These are phyloP conservation scores for Microctenopoma stevenorrisi DNA, from an alignment of 2,797 vertebrate genomes.

Conservation along the genomic window DNA sequence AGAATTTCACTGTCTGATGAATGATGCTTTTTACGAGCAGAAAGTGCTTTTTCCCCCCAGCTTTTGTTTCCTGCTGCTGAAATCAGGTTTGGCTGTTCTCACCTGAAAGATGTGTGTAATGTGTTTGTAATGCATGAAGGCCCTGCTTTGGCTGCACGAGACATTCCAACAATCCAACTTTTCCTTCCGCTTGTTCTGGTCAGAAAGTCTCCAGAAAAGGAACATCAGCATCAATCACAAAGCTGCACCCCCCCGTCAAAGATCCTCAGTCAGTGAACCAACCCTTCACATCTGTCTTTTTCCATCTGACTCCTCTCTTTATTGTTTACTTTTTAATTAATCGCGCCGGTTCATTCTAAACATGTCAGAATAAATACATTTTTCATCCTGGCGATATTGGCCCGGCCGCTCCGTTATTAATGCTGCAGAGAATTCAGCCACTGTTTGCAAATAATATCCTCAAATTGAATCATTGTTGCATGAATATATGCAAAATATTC, in stretches of 20 bases:
- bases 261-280: slow-evolving; percentile 17
- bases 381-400: slow-evolving; percentile 89
- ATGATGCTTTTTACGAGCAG: not conserved
- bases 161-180: not conserved
- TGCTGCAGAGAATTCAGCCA: slow-evolving; percentile 92
- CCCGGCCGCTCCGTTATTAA: slow-evolving; percentile 86
- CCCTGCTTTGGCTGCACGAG: too few species aligned
- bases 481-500: slow-evolving; percentile 99
- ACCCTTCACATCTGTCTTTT: slow-evolving; percentile 53
- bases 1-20: not conserved
- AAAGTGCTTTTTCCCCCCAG: not conserved
- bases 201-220: slow-evolving; percentile 1
- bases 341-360: slow-evolving; percentile 79
- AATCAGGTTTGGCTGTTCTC: not conserved
- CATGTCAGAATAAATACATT: slow-evolving; percentile 82
- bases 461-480: slow-evolving; percentile 99
- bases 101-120: not conserved
- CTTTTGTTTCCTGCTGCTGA: not conserved
- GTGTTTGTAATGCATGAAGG: not conserved
- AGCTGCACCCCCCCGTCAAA: slow-evolving; percentile 33
- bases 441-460: slow-evolving; percentile 99
- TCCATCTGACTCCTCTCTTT: slow-evolving; percentile 70
- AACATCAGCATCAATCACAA: slow-evolving; percentile 5
- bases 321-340: slow-evolving; percentile 86
- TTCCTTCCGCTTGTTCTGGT: not conserved